These are phyloP conservation scores for Heliangelus exortis DNA, from an alignment of 2,797 vertebrate species.

Conservation along the genomic window DNA sequence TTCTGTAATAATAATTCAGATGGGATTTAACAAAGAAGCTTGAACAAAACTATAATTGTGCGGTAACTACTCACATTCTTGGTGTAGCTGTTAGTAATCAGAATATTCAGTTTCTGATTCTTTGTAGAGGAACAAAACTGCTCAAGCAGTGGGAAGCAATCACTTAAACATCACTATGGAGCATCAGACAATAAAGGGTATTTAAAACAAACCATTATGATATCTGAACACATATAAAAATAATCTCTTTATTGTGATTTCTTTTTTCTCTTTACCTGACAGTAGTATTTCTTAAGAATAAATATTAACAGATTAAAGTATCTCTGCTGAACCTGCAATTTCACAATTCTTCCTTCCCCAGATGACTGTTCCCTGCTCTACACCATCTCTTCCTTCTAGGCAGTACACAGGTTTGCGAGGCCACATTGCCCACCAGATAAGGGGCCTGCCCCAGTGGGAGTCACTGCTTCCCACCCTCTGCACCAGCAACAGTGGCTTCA, in stretches of 20 bases:
- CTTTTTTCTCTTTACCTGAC: conserved; percentile 11
- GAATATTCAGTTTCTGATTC: not conserved
- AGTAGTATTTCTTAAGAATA: conserved; percentile 17
- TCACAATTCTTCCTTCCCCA: accelerated
- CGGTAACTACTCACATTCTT: not conserved
- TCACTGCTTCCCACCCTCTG: not conserved
- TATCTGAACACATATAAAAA: conserved; percentile 35
- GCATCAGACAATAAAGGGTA: not conserved
- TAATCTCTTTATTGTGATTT: conserved; percentile 36
- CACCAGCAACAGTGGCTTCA: not conserved
- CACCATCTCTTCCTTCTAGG: not conserved
- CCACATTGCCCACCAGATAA: not conserved
- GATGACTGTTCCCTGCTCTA: not conserved
- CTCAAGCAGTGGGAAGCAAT: not conserved
- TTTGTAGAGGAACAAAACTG: not conserved
- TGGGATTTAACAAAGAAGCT: not conserved
- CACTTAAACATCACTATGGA: not conserved
- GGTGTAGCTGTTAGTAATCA: not conserved
- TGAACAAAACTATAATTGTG: not conserved
- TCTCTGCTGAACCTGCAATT: not conserved
- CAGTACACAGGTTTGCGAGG: accelerated
- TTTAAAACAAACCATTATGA: conserved; percentile 42
- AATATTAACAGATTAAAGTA: conserved; percentile 26
- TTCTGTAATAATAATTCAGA: not conserved
- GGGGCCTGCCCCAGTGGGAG: not conserved